Base-by-base conservation (phyloP, 2,113 vertebrate genomes). In the Chlamydotis undulata region DNA sequence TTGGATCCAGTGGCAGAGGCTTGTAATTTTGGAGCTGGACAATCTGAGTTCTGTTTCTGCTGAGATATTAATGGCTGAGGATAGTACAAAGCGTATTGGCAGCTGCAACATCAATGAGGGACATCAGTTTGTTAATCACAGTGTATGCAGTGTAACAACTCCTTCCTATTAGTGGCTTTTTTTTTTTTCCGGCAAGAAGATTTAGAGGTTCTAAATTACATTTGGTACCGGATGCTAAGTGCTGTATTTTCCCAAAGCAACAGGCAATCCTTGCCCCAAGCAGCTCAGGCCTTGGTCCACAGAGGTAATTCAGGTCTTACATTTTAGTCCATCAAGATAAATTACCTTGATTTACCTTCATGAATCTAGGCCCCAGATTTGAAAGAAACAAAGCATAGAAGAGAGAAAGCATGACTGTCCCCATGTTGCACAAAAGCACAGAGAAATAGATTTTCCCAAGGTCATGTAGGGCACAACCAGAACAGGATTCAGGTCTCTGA, bases 91-190 rank as follows among this genome's bases (percentile, higher is more conserved):
- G 67, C 69, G 53, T 93, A 91, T 90, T 69, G 70, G 74, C 94
- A 93, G 84, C 89, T 93, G 87, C 75, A 83, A 59, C 63, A 69
- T 87, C 3, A 19, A 83, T 94, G 75, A 89, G 90, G 81, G 95
- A 76, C 82, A 95, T 90, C 83, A 91, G 70, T 57, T 83, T 83
- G 81, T 85, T 95, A 96, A 96, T 96, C 85, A 92, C 79, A 93
- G 82, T 79, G 50, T 94, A 87, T 83, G 92, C 63, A 83, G 50
- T 68, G 33, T 67, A 90, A 88, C 71, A 94, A 14, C 67, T 87
- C 35, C 67, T 61, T 79, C 39, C 13, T 83, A 80, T 88, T 83
- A 91, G 13, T 7, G 9, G 8, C 7, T 21, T 8, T 37, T 45
- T 31, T 57, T 31, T 39, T 50, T 63, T 57, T 57, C 50, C 52